Evolutionary conservation across 1,140 invertebrate genomes (phyloP).

Genomic region (Ostrea denselamellosa): DNA sequence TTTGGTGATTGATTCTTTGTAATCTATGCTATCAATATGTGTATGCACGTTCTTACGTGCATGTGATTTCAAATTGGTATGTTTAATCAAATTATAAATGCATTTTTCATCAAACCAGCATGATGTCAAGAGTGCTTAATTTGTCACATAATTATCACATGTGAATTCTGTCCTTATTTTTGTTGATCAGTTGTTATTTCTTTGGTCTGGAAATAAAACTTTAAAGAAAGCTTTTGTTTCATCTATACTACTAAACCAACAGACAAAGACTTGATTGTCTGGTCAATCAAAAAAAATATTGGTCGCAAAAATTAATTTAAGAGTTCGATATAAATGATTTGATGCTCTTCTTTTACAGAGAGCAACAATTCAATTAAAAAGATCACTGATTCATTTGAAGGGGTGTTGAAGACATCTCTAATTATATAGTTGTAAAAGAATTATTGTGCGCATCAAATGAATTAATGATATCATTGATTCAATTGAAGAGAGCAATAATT

Average conservation of each 20-base stretch:
- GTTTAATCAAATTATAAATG: neutral
- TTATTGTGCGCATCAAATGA: too few relatives aligned
- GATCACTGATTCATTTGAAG: too few relatives aligned
- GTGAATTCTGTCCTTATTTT: neutral
- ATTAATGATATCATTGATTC: too few relatives aligned
- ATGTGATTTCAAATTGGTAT: neutral
- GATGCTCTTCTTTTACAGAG: neutral
- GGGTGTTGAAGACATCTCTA: too few relatives aligned
- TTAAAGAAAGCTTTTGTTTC: neutral
- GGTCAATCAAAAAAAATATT: too few relatives aligned
- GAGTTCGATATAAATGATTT: neutral
- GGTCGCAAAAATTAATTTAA: too few relatives aligned
- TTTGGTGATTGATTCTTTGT: neutral
- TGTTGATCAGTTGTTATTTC: constrained; percentile 23
- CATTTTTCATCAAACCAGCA: neutral
- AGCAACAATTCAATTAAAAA: neutral
- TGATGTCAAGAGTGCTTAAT: neutral
- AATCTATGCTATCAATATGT: neutral
- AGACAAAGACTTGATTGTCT: too few relatives aligned
- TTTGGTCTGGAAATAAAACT: constrained; percentile 28
- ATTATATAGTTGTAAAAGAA: too few relatives aligned
- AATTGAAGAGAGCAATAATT: too few relatives aligned
- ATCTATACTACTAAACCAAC: neutral
- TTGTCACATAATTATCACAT: neutral
- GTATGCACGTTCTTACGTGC: neutral